Evolutionary conservation across 2,888 invertebrate genomes (phyloP), one percentile per base, ranked within the genome.

Genomic region (Caenorhabditis drosophilae): DNA sequence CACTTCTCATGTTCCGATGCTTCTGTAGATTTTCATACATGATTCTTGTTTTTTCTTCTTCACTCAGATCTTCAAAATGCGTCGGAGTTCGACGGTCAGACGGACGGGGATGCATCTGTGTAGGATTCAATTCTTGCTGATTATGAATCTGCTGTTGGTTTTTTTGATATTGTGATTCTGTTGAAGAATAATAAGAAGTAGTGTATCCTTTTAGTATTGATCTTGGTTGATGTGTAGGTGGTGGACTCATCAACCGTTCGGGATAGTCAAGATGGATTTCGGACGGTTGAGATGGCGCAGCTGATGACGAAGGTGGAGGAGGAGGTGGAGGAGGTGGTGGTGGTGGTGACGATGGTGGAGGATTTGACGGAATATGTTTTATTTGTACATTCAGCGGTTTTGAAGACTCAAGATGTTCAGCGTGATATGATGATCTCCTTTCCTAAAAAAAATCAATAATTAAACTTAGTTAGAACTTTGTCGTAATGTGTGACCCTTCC

Each of bases 21-120:
- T 54, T 68, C 46, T 73, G 73, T 35, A 81, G 69, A 48, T 81
- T 81, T 42, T 82, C 75, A 41, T 78, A 78, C 78, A 81, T 82
- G 18, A 77, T 73, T 11, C 71, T 55, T 0, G 67, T 57, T 67
- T 56, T 60, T 44, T 79, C 77, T 41, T 71, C 75, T 44, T 79
- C 78, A n/a, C 63, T 59, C 16, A 76, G 54, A 45, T 76, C 73
- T 34, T 74, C 68, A 23, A 75, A 70, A 66, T 75, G 53, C 34
- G 67, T 76, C 4, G 70, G 72, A 16, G 69, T 69, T 18, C 67
- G 56, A 23, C 67, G 50, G 38, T 57, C 59, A 0, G 73, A 58
- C 4, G 52, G 59, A 22, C 57, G 26, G 31, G 73, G 72, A 51
- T 66, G 55, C 68, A 67, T 70, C 58, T 57, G 68, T 53, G 67